Evolutionary conservation across 2,888 invertebrate genomes (phyloP), one percentile per base, ranked within the genome.

Genomic region (Fragum fragum): DNA sequence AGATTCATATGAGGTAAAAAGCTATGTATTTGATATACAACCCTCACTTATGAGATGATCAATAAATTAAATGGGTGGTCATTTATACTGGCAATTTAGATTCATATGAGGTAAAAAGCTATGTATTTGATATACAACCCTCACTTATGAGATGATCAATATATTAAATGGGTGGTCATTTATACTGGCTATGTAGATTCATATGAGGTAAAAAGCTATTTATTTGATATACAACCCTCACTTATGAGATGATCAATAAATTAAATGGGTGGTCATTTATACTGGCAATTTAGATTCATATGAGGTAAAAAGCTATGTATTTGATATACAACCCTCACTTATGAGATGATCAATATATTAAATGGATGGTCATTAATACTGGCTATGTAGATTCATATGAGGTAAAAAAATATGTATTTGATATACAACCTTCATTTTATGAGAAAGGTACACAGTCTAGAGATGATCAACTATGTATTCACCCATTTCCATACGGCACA

Each of bases 1-100:
- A 59, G 88, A 89, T 80, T 88, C 92, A 6, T 91, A 93, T 78
- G 93, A 93, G 91, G 93, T 93, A 47, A n/a, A n/a, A n/a, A n/a
- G n/a, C n/a, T n/a, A n/a, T n/a, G n/a, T n/a, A n/a, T 14, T 39
- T 39, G 39, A 39, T 39, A 39, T 39, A n/a, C n/a, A n/a, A n/a
- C n/a, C n/a, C n/a, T n/a, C n/a, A n/a, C n/a, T n/a, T n/a, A n/a
- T n/a, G 91, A 11, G 79, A 90, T n/a, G 81, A 88, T 55, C 79
- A 92, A 36, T 74, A 78, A n/a, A 70, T 90, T 1, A 47, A 73
- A 32, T 90, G 93, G 18, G 69, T 59, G 16, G 86, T 93, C 7
- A 75, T 26, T n/a, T 93, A 94, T 81, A 78, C 39, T 7, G 93
- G 93, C 42, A 70, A 77, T 9, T 82, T 86, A 57, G 88, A 89